Evolutionary conservation across 2,797 vertebrate genomes (phyloP), one percentile per base, ranked within the genome.

Genomic region (Balearica regulorum): DNA sequence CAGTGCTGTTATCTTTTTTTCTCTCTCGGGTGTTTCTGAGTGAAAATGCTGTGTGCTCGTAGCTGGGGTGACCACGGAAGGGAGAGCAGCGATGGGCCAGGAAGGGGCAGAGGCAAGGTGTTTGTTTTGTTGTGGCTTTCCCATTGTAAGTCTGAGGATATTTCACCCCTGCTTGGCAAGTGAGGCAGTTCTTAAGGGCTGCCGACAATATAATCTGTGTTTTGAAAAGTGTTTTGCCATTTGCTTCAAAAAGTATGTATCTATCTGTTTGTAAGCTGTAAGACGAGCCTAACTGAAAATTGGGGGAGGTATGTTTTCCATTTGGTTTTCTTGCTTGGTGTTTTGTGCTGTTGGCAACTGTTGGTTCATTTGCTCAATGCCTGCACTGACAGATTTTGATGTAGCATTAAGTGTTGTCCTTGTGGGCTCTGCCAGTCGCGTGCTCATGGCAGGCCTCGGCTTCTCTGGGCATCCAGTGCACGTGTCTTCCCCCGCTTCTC

Each of bases 401-500:
- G 51, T 9, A 33, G 86, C 51, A 46, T 0, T 16, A 4, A 46
- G 58, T 0, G 35, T 5, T 61, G 57, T 31, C 0, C 2, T 16
- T 58, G 65, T 17, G 77, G 71, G 58, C 44, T 18, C 64, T 33
- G 86, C 62, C 33, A 2, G 69, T 2, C 0, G 3, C 4, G 43
- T 16, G 75, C 84, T 46, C 35, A 1, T 66, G 76, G 16, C 80
- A 61, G 89, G 75, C 64, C 66, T 17, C 0, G 0, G 33, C 37
- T 28, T 46, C 1, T 0, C 33, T 0, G 2, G 46, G n/a, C 14
- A 55, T 5, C 41, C 68, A 2, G 8, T 2, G 15, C 54, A 1
- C 0, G 5, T 3, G 0, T 37, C 68, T 69, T 64, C 19, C 46
- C 16, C 5, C 0, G 3, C n/a, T 70, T 37, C 54, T 39, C 3